Evolutionary conservation across 2,888 invertebrate species (phyloP).

Genomic region (Sylvicola cinctus): DNA sequence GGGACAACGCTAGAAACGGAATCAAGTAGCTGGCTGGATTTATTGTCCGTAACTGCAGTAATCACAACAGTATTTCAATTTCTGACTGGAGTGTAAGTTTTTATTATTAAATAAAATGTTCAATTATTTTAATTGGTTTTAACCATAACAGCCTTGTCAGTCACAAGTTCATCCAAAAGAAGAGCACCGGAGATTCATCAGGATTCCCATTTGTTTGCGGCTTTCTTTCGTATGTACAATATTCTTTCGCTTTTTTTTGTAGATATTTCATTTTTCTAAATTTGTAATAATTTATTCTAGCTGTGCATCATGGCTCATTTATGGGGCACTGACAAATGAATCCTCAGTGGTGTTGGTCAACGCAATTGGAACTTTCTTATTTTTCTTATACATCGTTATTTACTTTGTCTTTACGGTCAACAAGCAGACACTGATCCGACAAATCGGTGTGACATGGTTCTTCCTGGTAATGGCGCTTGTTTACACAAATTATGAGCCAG

Average conservation of each 20-base stretch:
- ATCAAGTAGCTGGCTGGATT: constrained; percentile 6
- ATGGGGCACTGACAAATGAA: constrained; percentile 55
- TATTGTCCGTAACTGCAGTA: constrained; percentile 32
- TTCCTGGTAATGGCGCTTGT: constrained; percentile 32
- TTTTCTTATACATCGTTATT: constrained; percentile 44
- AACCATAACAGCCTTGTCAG: constrained; percentile 5
- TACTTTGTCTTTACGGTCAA: constrained; percentile 54
- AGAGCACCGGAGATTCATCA: constrained; percentile 55
- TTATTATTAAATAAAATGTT: constrained; percentile 3
- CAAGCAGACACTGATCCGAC: constrained; percentile 41
- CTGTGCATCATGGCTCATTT: constrained; percentile 58
- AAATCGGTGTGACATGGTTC: constrained; percentile 31
- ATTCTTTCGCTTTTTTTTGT: not conserved
- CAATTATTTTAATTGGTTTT: constrained; percentile 6
- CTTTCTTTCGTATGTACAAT: constrained; percentile 42
- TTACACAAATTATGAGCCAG: constrained; percentile 35
- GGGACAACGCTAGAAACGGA: too few species aligned
- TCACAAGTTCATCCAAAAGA: constrained; percentile 31
- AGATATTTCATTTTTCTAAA: not conserved
- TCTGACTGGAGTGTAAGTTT: constrained; percentile 65
- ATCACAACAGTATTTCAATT: constrained; percentile 63
- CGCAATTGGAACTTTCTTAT: constrained; percentile 46
- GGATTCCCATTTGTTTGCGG: constrained; percentile 60
- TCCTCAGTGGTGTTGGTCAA: constrained; percentile 54
- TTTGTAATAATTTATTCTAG: constrained; percentile 26